Evolutionary conservation across 2,113 vertebrate species (phyloP).

Genomic region (Cranoglanis bouderius): DNA sequence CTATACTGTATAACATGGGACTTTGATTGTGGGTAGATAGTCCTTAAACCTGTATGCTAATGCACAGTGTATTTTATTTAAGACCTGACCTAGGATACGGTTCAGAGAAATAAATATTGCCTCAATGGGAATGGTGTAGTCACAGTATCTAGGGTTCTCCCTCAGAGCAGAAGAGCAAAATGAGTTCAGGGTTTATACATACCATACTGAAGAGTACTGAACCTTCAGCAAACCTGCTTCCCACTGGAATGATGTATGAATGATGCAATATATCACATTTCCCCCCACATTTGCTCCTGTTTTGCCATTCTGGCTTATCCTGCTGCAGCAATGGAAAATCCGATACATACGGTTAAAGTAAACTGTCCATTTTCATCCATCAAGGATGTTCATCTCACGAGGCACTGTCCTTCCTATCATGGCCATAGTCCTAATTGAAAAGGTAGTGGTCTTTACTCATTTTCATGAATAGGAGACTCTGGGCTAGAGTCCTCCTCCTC

Average conservation of each 20-base stretch:
- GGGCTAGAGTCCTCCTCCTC: slow-evolving; percentile 86
- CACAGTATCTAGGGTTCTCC: slow-evolving; percentile 39
- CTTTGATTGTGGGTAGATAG: background rate
- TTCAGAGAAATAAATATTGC: slow-evolving; percentile 28
- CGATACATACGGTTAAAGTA: slow-evolving; percentile 22
- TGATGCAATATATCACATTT: background rate
- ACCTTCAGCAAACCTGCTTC: slow-evolving; percentile 26
- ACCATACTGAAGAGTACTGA: slow-evolving; percentile 32
- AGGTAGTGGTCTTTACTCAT: slow-evolving; percentile 63
- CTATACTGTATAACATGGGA: slow-evolving; percentile 24
- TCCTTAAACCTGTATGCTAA: slow-evolving; percentile 30
- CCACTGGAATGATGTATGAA: slow-evolving; percentile 4
- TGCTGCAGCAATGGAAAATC: slow-evolving; percentile 40
- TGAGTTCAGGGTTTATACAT: slow-evolving; percentile 46
- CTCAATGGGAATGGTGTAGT: slow-evolving; percentile 11
- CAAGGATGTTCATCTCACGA: background rate
- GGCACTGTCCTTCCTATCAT: slow-evolving; percentile 47
- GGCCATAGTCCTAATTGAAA: slow-evolving; percentile 39
- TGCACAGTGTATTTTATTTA: slow-evolving; percentile 28
- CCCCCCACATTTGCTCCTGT: background rate
- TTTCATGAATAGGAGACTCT: slow-evolving; percentile 85
- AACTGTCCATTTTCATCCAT: slow-evolving; percentile 7
- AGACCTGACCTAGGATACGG: slow-evolving; percentile 9
- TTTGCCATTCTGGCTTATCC: slow-evolving; percentile 10
- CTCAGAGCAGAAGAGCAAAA: slow-evolving; percentile 24